phyloP scores from a whole-genome alignment of 2,888 invertebrate species.

The Oxyteleia sp. region DNA sequence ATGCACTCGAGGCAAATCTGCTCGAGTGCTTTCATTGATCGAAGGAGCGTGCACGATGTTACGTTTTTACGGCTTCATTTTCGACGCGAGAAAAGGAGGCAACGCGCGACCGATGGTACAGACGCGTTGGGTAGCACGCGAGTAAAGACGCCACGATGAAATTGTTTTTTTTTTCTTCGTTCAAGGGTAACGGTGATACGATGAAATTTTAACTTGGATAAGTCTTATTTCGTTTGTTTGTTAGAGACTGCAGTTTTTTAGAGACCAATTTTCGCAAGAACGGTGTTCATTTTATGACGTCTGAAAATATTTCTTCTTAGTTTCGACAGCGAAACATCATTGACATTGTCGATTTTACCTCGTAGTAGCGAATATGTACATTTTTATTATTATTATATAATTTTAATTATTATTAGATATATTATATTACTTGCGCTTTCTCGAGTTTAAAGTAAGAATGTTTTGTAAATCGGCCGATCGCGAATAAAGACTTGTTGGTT shows the following conservation, averaged over 20 bases:
- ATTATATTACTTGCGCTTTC: slow-evolving; percentile 56
- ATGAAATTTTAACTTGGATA: slow-evolving; percentile 51
- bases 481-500: slow-evolving; percentile 64
- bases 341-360: slow-evolving; percentile 57
- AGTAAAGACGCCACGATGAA: slow-evolving; percentile 16
- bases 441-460: slow-evolving; percentile 56
- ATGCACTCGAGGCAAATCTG: slow-evolving; percentile 9
- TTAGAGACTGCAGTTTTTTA: slow-evolving; percentile 65
- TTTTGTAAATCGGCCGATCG: slow-evolving; percentile 63
- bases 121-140: slow-evolving; percentile 33
- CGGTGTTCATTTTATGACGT: slow-evolving; percentile 41
- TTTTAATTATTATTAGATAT: slow-evolving; percentile 55
- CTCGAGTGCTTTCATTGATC: slow-evolving; percentile 33
- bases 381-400: slow-evolving; percentile 65
- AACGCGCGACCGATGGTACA: slow-evolving; percentile 3
- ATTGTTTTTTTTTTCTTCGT: slow-evolving; percentile 34
- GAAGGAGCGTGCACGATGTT: slow-evolving; percentile 1
- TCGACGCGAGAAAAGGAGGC: slow-evolving; percentile 12
- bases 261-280: slow-evolving; percentile 43
- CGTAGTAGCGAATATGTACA: slow-evolving; percentile 66
- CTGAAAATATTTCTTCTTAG: slow-evolving; percentile 34
- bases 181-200: slow-evolving; percentile 32
- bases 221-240: slow-evolving; percentile 39
- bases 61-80: slow-evolving; percentile 34
- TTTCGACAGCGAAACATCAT: slow-evolving; percentile 47